Conservation (phyloP, 1,140 invertebrate species). For the Drosophila paulistorum region DNA sequence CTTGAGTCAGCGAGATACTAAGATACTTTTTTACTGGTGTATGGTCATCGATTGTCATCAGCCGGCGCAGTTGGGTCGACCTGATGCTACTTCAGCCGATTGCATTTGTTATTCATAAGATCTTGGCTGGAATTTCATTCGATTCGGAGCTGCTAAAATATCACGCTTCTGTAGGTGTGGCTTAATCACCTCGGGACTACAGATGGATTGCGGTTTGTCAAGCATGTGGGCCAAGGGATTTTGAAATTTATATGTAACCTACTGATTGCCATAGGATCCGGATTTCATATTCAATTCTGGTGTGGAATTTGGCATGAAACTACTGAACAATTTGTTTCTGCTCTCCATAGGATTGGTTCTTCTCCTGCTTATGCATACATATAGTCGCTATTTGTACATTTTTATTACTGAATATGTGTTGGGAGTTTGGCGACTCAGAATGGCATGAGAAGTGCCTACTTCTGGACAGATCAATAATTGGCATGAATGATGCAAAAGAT, state of each 20-base stretch:
- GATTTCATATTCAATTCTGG: no score
- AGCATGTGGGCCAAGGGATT: slow-evolving; percentile 7
- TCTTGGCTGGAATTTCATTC: slow-evolving; percentile 23
- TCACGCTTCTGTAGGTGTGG: neutral
- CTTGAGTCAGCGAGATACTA: no score
- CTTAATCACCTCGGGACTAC: slow-evolving; percentile 17
- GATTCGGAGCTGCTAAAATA: neutral
- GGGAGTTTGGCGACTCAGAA: slow-evolving; percentile 1
- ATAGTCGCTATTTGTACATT: slow-evolving; percentile 47
- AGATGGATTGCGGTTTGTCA: slow-evolving; percentile 17
- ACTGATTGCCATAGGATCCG: no score
- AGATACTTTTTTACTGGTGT: no score
- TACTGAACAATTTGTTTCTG: no score
- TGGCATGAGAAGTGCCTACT: no score
- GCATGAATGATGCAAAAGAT: no score
- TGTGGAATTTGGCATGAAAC: no score
- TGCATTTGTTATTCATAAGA: slow-evolving; percentile 25
- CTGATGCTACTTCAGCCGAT: slow-evolving; percentile 29
- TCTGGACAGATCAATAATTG: no score
- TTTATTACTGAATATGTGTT: slow-evolving; percentile 24
- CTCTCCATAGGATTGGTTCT: no score
- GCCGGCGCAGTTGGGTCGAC: slow-evolving; percentile 33
- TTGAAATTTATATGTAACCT: slow-evolving; percentile 6
- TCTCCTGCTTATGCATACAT: slow-evolving; percentile 52
- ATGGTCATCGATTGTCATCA: no score